phyloP scores from a whole-genome alignment of 2,113 vertebrate species.

The Ctenodactylus gundi region DNA sequence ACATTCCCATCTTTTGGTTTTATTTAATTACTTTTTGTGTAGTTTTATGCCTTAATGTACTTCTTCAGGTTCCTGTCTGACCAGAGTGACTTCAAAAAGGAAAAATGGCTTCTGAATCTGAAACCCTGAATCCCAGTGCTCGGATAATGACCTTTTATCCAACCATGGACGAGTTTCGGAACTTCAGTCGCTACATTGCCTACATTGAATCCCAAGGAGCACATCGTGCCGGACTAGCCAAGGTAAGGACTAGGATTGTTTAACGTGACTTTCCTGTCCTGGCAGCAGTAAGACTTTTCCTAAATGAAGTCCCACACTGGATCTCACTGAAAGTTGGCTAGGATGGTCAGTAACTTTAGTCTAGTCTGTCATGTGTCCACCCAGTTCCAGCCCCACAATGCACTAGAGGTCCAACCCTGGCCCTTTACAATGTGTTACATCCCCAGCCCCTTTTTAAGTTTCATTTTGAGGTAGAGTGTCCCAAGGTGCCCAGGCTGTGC shows the following conservation, averaged over 20 bases:
- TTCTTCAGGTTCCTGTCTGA: slow-evolving; percentile 50
- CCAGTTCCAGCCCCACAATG: too few species aligned
- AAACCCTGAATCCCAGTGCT: slow-evolving; percentile 84
- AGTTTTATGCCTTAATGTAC: slow-evolving; percentile 6
- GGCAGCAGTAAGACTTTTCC: not conserved
- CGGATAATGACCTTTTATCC: slow-evolving; percentile 95
- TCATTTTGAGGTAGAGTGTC: too few species aligned
- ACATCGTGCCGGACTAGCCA: slow-evolving; percentile 94
- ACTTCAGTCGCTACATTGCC: slow-evolving; percentile 93
- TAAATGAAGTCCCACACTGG: not conserved
- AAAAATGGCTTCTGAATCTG: slow-evolving; percentile 91
- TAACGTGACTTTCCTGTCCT: not conserved
- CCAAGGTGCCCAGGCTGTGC: too few species aligned
- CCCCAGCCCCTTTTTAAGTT: too few species aligned
- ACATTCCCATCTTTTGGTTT: slow-evolving; percentile 14
- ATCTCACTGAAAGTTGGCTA: not conserved
- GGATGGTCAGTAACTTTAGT: not conserved
- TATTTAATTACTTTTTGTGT: slow-evolving; percentile 15
- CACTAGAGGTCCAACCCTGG: too few species aligned
- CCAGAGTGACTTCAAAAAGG: slow-evolving; percentile 26
- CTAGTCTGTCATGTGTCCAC: too few species aligned
- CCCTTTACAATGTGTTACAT: too few species aligned
- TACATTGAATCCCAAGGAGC: slow-evolving; percentile 97
- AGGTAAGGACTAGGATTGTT: slow-evolving; percentile 82
- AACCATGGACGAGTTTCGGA: slow-evolving; percentile 93